Evolutionary conservation across 2,888 invertebrate genomes (phyloP), one percentile per base, ranked within the genome.

Genomic region (Antitype chi): DNA sequence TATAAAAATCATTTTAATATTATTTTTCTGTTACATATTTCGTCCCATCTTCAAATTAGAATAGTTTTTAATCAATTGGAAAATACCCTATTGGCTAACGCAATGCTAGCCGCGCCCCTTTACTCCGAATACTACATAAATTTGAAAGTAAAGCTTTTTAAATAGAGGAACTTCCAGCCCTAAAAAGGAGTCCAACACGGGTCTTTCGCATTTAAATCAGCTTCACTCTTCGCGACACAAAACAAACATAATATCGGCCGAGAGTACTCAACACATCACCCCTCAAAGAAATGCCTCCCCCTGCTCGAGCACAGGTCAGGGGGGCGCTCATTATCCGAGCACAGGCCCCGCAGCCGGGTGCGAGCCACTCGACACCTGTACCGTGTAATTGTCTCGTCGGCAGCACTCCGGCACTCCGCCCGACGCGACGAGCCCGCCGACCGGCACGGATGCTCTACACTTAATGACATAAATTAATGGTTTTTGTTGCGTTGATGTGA

Each of bases 231-330:
- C 85, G 87, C 89, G 89, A 90, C 89, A 82, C 92, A 92, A 90
- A 92, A 92, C 93, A 93, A 94, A 94, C 94, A 91, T 90, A 93
- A 92, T 92, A 92, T 92, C 87, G 83, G 70, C 53, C 67, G 75
- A 88, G 90, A 88, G 87, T 88, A 82, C 88, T 90, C 88, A 84
- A 80, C 74, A 72, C 71, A 52, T 69, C 66, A 76, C 71, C 76
- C 74, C 38, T 67, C 83, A 74, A 64, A 76, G 75, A 76, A 70
- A 62, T 70, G 62, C 76, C 63, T 25, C 59, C 52, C 60, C 49
- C 25, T 11, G 25, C 52, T 70, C n/a, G 63, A 52, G 43, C 63
- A 28, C 57, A 32, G 67, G 25, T 53, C 59, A 20, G 28, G 67
- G 69, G 70, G 66, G 64, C 84, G 74, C 89, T 89, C 90, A 90